phyloP scores from a whole-genome alignment of 2,797 vertebrate species.

The Ctenosaura bakeri region DNA sequence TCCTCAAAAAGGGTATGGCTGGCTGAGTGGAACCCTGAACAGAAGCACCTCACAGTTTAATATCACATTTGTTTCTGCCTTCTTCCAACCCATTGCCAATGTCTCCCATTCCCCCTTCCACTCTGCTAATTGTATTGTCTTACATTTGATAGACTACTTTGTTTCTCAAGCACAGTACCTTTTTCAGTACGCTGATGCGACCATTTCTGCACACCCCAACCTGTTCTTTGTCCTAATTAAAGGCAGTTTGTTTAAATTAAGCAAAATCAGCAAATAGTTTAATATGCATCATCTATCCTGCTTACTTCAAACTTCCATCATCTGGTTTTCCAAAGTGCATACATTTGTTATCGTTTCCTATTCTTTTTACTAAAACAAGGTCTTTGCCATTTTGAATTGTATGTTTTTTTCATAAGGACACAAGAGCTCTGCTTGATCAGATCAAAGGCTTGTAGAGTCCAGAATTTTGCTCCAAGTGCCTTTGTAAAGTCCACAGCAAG shows the following conservation, averaged over 20 bases:
- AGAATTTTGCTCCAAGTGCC: background rate
- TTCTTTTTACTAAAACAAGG: background rate
- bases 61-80: background rate
- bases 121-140: background rate
- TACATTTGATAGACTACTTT: background rate
- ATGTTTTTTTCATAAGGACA: background rate
- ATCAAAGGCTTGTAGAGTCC: background rate
- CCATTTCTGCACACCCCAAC: background rate
- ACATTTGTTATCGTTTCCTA: background rate
- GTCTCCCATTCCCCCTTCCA: background rate
- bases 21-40: background rate
- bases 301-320: background rate
- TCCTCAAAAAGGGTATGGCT: background rate
- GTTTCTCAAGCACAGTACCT: background rate
- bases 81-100: background rate
- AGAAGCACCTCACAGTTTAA: background rate
- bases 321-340: background rate
- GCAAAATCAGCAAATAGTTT: background rate
- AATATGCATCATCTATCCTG: background rate
- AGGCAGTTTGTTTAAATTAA: conserved; percentile 8
- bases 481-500: background rate
- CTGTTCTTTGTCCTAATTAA: background rate
- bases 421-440: background rate
- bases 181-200: background rate
- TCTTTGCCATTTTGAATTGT: background rate